phyloP scores from a whole-genome alignment of 2,797 vertebrate species.

The Hippopotamyrus pictus region DNA sequence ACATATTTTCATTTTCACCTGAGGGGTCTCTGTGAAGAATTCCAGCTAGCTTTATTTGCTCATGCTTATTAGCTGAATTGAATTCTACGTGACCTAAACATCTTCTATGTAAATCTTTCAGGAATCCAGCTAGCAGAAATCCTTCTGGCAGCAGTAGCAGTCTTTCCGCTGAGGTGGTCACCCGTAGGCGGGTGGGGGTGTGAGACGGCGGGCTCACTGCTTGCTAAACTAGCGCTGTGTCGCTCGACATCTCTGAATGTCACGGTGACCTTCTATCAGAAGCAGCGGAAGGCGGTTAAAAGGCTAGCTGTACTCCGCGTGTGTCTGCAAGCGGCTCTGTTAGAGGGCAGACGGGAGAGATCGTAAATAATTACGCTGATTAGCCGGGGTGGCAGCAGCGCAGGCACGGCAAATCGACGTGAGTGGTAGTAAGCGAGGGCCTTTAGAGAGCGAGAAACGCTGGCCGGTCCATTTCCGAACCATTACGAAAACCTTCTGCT shows the following conservation, averaged over 20 bases:
- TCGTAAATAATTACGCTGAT: background rate
- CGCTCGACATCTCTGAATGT: background rate
- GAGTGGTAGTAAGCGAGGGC: background rate
- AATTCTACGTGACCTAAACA: background rate
- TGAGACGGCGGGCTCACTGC: background rate
- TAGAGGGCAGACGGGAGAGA: background rate
- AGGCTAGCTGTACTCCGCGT: background rate
- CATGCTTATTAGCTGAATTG: background rate
- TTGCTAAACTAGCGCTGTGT: background rate
- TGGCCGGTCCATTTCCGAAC: background rate
- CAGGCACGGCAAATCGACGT: background rate
- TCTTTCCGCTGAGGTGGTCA: background rate
- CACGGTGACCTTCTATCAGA: background rate
- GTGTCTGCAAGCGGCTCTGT: background rate
- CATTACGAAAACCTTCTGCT: background rate
- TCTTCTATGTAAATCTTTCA: background rate
- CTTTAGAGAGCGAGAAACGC: background rate
- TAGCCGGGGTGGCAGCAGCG: background rate
- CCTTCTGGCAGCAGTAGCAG: background rate
- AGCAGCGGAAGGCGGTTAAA: background rate
- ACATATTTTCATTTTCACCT: background rate
- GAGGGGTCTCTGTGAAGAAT: background rate
- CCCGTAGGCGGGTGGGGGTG: background rate
- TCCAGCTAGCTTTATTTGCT: background rate
- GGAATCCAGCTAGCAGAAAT: background rate